Evolutionary conservation across 2,797 vertebrate genomes (phyloP), one percentile per base, ranked within the genome.

Genomic region (Hipposideros larvatus): DNA sequence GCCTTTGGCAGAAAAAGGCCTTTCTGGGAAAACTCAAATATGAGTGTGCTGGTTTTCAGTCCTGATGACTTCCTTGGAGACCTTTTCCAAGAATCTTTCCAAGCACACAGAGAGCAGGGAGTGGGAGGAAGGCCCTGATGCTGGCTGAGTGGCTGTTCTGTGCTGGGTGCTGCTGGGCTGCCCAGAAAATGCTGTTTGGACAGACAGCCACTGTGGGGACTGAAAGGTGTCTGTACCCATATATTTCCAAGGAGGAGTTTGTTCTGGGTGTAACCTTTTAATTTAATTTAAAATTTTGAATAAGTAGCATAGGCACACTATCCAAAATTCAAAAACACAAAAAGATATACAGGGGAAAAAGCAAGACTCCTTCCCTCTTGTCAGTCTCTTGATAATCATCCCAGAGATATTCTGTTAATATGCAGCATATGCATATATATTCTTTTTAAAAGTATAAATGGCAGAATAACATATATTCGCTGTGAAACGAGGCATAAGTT

Each of bases 11-110:
- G 80, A 87, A 86, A 87, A 78, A 92, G 51, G 24, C 48, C 61
- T 96, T 95, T 95, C 46, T 84, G 88, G 89, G 21, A 48, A 92
- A 97, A 86, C 84, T 79, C 95, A 86, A 95, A 93, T 94, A 85
- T 70, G 87, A 90, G n/a, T 70, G 26, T 91, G 21, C 65, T 92
- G 82, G 82, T 94, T 91, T 79, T 88, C 84, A 78, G 75, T 28
- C 31, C 78, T 26, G 65, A 37, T 78, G 70, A 91, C 94, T 96
- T 90, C 75, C 87, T 93, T 77, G 16, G 80, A 93, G 89, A 77
- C 26, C 9, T 87, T 75, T 95, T 71, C 41, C 4, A 10, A 79
- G 79, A 11, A 28, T 73, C 73, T 90, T 89, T 84, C 77, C 82
- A 94, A 83, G 65, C 10, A 24, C 84, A 57, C 5, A 16, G 41